phyloP scores from a whole-genome alignment of 1,140 invertebrate species.

The Pomacea maculata region DNA sequence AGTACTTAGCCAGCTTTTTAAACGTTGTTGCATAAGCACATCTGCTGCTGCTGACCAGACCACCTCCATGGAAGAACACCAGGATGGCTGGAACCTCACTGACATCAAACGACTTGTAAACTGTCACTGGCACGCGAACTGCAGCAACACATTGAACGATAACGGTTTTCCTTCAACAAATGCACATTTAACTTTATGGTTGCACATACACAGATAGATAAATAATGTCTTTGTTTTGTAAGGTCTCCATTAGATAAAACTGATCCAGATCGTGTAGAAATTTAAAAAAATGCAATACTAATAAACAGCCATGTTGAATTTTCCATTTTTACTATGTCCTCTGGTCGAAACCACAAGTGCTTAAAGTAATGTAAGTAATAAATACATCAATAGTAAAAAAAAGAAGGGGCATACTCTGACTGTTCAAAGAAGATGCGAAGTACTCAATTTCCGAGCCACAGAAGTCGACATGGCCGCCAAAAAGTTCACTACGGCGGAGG shows the following conservation, averaged over 20 bases:
- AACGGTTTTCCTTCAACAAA: neutral
- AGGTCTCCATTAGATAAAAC: neutral
- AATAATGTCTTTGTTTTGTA: neutral
- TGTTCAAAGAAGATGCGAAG: constrained; percentile 32
- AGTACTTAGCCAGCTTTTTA: constrained; percentile 26
- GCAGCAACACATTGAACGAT: neutral
- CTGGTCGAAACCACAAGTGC: neutral
- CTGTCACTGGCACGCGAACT: constrained; percentile 29
- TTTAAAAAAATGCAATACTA: neutral
- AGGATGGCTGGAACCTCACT: constrained; percentile 24
- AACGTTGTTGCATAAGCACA: constrained; percentile 18
- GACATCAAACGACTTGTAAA: constrained; percentile 24
- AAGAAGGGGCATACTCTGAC: constrained; percentile 13
- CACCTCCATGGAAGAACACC: constrained; percentile 46
- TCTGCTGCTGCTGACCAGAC: constrained; percentile 30
- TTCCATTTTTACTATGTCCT: neutral
- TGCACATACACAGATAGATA: neutral
- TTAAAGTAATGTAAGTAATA: neutral
- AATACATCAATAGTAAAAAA: neutral
- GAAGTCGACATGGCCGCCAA: constrained; percentile 40
- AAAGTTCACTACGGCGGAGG: constrained; percentile 14
- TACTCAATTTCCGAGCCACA: constrained; percentile 39
- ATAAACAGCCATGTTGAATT: neutral
- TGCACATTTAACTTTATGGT: neutral
- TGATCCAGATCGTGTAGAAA: neutral